Percentiles rank a stretch among this genome's conserved stretches.
Conservation (phyloP, 2,113 vertebrate genomes). For the Sapayoa aenigma region DNA sequence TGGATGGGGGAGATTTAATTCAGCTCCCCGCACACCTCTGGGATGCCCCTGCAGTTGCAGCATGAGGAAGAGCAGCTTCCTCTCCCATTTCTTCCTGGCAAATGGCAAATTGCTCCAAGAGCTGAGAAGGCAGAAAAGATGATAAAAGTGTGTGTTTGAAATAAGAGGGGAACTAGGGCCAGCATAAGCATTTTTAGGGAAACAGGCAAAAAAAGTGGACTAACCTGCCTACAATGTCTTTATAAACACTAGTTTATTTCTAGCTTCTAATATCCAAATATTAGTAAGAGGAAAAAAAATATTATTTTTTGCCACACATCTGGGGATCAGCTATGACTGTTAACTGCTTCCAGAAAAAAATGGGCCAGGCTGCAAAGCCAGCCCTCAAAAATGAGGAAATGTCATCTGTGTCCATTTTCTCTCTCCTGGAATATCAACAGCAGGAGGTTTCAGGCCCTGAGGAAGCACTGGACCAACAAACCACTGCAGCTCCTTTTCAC, state of each 20-base stretch:
- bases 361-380: not conserved
- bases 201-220: not conserved
- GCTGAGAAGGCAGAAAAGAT: not conserved
- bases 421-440: not conserved
- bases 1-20: slow-evolving; percentile 32
- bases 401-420: not conserved
- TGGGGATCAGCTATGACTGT: not conserved
- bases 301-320: not conserved
- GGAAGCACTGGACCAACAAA: not conserved
- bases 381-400: not conserved
- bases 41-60: not conserved
- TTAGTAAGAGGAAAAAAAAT: not conserved
- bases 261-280: not conserved
- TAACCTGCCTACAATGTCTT: not conserved
- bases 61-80: not conserved
- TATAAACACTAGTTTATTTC: not conserved
- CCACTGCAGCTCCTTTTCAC: not conserved
- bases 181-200: not conserved
- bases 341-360: not conserved
- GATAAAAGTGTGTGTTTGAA: not conserved
- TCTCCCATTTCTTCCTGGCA: slow-evolving; percentile 26
- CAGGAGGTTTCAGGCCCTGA: not conserved
- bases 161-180: not conserved
- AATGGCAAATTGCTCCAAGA: not conserved
- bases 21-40: not conserved